A percentile compares a stretch with the other conserved stretches of the same genome.
These are phyloP conservation scores for Cabera pusaria DNA, from an alignment of 2,888 invertebrate species.

Conservation along the genomic window DNA sequence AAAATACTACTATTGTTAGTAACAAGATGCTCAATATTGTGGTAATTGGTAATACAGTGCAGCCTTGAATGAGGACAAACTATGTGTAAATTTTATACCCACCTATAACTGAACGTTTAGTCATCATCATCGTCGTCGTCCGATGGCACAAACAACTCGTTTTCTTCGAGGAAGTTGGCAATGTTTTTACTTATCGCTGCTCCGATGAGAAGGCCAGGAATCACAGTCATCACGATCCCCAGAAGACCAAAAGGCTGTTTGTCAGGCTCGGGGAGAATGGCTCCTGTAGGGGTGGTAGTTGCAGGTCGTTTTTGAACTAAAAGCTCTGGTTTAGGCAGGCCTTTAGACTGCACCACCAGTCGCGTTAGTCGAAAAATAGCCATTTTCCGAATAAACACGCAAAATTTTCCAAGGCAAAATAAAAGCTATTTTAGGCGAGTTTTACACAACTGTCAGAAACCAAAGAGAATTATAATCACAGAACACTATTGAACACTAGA, in stretches of 20 bases:
- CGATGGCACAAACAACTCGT: not conserved
- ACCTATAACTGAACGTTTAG: slow-evolving; percentile 46
- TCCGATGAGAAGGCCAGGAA: no score
- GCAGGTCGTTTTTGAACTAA: slow-evolving; percentile 63
- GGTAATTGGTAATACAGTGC: no score
- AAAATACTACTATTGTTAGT: no score
- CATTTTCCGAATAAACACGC: slow-evolving; percentile 46
- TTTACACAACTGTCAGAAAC: no score
- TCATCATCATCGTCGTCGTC: slow-evolving; percentile 86
- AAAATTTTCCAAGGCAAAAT: not conserved
- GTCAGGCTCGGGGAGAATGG: no score
- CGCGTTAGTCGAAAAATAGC: slow-evolving; percentile 59
- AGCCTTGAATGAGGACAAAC: slow-evolving; percentile 3
- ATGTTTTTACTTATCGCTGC: no score
- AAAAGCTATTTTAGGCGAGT: slow-evolving; percentile 8
- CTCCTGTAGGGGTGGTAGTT: slow-evolving; percentile 40
- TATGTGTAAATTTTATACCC: slow-evolving; percentile 3
- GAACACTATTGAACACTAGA: no score
- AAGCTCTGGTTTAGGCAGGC: slow-evolving; percentile 41
- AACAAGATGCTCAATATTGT: no score
- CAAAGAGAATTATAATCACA: no score
- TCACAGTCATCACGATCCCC: no score
- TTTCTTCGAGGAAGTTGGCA: not conserved
- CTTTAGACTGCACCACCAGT: slow-evolving; percentile 54
- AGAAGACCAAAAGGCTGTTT: no score